Base-by-base conservation (phyloP, 2,888 invertebrate species). In the Panopea generosa region DNA sequence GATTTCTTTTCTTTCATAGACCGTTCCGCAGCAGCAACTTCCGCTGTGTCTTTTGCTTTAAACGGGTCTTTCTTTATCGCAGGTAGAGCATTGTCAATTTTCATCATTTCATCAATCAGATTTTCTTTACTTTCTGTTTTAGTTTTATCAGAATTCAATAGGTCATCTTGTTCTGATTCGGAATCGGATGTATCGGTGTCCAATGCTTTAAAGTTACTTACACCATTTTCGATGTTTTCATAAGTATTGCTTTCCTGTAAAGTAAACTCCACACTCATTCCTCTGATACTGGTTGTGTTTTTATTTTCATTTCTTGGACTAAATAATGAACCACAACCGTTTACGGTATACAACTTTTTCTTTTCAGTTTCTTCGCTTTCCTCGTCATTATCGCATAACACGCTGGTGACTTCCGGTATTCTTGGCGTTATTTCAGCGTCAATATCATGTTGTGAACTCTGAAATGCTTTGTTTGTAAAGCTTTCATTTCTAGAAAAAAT, bases 51-150 rank as follows among this genome's bases (percentile, higher is more conserved):
- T 20, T 68, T 80, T 20, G 71, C 49, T 43, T 49, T 55, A 43
- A 40, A 47, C 11, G 26, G 20, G 9, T 57, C 61, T 11, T 50
- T 22, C 50, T 55, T 7, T n/a, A 60, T 14, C 2, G 57, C 26
- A 9, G 73, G 73, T 18, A 81, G 61, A n/a, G 77, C 56, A 27
- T 63, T 47, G 3, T 73, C 67, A 47, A 81, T 77, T 52, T 65
- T 70, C 4, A 68, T 38, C 61, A 81, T 71, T 53, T 77, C 81
- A 27, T 47, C 61, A 9, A 74, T 26, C 4, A 81, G n/a, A 45
- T 61, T 55, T 22, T 70, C 60, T 45, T 67, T 65, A 14, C 26
- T 55, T 27, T 33, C 22, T 16, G n/a, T 45, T n/a, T 38, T 49
- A 11, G n/a, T 18, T 40, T 16, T 24, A 11, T 29, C 53, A 2